Evolutionary conservation across 2,113 vertebrate genomes (phyloP).

Genomic region (Gymnarchus niloticus): DNA sequence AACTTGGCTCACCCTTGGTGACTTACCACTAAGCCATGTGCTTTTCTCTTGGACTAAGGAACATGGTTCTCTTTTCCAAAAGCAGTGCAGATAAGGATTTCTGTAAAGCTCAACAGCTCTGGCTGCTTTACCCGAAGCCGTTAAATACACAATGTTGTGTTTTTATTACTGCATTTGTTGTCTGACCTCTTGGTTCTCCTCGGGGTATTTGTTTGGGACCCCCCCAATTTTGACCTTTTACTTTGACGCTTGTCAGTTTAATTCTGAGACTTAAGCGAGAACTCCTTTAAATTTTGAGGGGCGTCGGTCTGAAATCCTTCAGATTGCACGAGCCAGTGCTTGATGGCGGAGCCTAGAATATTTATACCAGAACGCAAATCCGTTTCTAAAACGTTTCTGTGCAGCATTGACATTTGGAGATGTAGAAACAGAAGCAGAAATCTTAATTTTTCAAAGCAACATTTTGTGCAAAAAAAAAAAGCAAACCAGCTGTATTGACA

Average conservation of each 20-base stretch:
- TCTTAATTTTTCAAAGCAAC: too few relatives aligned
- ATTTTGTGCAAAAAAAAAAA: too few relatives aligned
- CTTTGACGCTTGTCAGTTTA: neutral
- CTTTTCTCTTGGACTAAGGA: neutral
- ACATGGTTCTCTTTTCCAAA: neutral
- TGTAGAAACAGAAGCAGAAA: too few relatives aligned
- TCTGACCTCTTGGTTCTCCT: neutral
- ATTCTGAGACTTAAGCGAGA: neutral
- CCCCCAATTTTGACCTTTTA: neutral
- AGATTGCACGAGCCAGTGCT: neutral
- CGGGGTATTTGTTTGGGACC: neutral
- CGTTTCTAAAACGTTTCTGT: too few relatives aligned
- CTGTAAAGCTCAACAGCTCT: neutral
- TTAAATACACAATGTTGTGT: neutral
- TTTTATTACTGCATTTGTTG: neutral
- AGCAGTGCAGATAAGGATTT: neutral
- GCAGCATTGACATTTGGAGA: too few relatives aligned
- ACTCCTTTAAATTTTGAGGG: neutral
- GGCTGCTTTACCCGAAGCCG: neutral
- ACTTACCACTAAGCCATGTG: neutral
- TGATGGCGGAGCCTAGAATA: neutral
- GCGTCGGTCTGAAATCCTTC: neutral
- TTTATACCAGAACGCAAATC: neutral
- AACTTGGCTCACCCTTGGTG: neutral
- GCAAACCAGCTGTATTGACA: too few relatives aligned